A percentile compares a stretch with the other conserved stretches of the same genome.
These are phyloP conservation scores for Acrossocheilus wenchowensis DNA, from an alignment of 2,797 vertebrate genomes.

Conservation along the genomic window DNA sequence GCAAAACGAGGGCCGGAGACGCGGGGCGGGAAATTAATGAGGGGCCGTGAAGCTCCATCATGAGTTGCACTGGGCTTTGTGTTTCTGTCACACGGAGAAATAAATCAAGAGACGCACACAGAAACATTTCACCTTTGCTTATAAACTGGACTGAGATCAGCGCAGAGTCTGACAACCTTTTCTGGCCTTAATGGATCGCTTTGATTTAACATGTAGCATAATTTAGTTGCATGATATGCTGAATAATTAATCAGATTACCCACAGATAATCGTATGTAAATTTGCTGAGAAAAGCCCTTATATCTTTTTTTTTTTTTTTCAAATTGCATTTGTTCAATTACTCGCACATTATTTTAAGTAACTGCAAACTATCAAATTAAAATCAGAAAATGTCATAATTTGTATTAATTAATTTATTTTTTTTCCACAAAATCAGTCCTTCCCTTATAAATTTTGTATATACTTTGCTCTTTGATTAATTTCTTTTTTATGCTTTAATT, in stretches of 20 bases:
- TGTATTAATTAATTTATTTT: not conserved
- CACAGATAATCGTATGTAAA: too few relatives aligned
- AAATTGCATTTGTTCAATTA: not conserved
- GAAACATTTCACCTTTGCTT: conserved; percentile 31
- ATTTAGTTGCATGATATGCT: not conserved
- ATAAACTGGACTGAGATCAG: conserved; percentile 33
- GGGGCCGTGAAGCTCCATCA: conserved; percentile 42
- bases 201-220: too few relatives aligned
- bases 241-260: not conserved
- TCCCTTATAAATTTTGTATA: not conserved
- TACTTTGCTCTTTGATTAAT: too few relatives aligned
- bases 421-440: not conserved
- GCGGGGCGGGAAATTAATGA: conserved; percentile 41
- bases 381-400: not conserved
- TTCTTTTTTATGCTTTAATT: too few relatives aligned
- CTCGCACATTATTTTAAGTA: too few relatives aligned
- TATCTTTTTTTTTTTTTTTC: too few relatives aligned
- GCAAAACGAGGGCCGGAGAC: conserved; percentile 41
- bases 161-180: not conserved
- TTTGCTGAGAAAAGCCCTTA: not conserved
- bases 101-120: conserved; percentile 69
- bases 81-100: conserved; percentile 61
- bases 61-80: conserved; percentile 22
- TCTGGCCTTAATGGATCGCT: not conserved
- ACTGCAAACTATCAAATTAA: not conserved